A percentile compares a stretch with the other conserved stretches of the same genome.
Conservation (phyloP, 2,113 vertebrate genomes). For the Barbus barbus region DNA sequence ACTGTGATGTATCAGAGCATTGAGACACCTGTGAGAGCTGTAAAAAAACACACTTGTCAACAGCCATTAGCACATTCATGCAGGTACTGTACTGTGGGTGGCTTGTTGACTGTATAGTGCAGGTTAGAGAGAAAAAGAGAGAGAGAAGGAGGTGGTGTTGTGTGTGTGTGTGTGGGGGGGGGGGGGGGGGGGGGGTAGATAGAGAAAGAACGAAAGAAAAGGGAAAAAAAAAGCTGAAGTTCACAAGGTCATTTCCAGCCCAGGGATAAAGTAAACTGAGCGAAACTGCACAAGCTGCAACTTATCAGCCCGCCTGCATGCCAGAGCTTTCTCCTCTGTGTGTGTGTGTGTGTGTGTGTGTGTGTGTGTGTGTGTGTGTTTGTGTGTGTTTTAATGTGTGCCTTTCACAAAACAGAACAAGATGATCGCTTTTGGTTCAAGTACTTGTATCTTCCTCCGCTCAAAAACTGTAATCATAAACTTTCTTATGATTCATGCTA, state of each 20-base stretch:
- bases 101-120: constrained; percentile 59
- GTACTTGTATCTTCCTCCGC: constrained; percentile 54
- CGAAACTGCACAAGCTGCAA: constrained; percentile 79
- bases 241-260: constrained; percentile 79
- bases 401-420: constrained; percentile 59
- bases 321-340: constrained; percentile 64
- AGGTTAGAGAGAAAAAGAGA: constrained; percentile 43
- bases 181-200: background rate
- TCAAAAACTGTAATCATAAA: constrained; percentile 53
- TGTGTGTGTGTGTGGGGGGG: too few relatives aligned
- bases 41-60: constrained; percentile 62
- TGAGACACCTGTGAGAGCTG: constrained; percentile 23
- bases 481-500: constrained; percentile 37
- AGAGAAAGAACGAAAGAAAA: constrained; percentile 45
- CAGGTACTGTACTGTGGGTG: constrained; percentile 59
- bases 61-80: constrained; percentile 60
- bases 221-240: constrained; percentile 64
- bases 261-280: constrained; percentile 78
- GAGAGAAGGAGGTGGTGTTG: constrained; percentile 15
- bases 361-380: constrained; percentile 57
- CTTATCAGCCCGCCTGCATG: constrained; percentile 75
- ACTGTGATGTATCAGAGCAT: constrained; percentile 66
- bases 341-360: constrained; percentile 65
- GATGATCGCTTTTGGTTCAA: constrained; percentile 58
- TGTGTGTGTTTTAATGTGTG: constrained; percentile 60